Evolutionary conservation across 2,113 vertebrate genomes (phyloP).

Genomic region (Hyperoodon ampullatus): DNA sequence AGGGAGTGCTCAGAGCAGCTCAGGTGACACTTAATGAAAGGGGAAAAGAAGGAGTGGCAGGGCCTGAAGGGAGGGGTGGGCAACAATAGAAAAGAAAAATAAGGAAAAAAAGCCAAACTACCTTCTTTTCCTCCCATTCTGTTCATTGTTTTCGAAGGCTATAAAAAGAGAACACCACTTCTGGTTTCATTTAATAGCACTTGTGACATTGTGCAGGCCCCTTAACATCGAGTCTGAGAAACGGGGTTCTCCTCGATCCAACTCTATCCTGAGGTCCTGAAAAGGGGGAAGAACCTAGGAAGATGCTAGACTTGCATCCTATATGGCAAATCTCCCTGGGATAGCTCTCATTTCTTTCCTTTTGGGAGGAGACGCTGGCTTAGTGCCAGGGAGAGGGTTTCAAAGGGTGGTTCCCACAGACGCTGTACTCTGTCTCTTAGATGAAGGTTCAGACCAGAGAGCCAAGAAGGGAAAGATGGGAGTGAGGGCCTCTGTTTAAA

Average conservation of each 20-base stretch:
- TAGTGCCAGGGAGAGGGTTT: not conserved
- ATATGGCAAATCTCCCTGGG: not conserved
- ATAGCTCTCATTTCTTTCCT: not conserved
- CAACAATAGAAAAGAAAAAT: not conserved
- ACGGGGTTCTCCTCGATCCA: not conserved
- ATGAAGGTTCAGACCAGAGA: not conserved
- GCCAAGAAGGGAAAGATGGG: not conserved
- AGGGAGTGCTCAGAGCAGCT: not conserved
- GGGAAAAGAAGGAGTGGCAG: accelerated
- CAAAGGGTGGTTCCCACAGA: not conserved
- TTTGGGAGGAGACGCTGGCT: not conserved
- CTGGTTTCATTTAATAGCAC: not conserved
- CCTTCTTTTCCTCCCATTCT: not conserved
- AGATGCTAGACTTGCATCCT: not conserved
- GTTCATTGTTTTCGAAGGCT: not conserved
- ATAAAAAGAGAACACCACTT: not conserved
- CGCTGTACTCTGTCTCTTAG: not conserved
- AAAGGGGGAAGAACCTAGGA: not conserved
- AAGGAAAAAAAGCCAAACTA: not conserved
- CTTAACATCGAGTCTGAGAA: not conserved
- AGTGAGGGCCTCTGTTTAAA: not conserved
- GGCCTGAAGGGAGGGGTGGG: not conserved
- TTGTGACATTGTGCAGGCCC: not conserved
- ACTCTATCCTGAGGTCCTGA: not conserved
- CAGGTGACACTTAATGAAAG: not conserved